phyloP scores from a whole-genome alignment of 2,888 invertebrate species.

The Strigamia crassipes region DNA sequence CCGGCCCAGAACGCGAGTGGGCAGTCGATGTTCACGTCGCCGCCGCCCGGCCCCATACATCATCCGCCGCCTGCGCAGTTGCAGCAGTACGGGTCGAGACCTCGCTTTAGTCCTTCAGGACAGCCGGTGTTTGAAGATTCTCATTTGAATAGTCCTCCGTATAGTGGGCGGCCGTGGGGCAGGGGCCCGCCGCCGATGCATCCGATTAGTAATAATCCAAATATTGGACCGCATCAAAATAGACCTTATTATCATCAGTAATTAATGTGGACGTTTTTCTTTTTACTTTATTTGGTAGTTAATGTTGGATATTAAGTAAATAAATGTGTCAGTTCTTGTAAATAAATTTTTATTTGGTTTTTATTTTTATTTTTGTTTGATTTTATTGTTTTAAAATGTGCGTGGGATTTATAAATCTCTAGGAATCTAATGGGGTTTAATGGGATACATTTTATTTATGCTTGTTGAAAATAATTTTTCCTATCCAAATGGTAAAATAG shows the following conservation, averaged over 20 bases:
- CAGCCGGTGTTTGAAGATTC: constrained; percentile 24
- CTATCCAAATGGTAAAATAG: too few relatives aligned
- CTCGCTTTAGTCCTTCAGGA: constrained; percentile 34
- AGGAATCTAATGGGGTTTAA: too few relatives aligned
- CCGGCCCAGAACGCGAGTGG: neutral
- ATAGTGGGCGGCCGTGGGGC: constrained; percentile 34
- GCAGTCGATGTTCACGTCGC: neutral
- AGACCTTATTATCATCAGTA: constrained; percentile 46
- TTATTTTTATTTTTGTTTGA: neutral
- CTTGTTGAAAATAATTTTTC: too few relatives aligned
- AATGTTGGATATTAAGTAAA: neutral
- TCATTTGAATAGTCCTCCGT: constrained; percentile 32
- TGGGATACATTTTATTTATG: too few relatives aligned
- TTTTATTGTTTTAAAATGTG: too few relatives aligned
- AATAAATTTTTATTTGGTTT: too few relatives aligned
- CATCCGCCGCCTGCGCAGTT: constrained; percentile 43
- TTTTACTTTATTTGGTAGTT: neutral
- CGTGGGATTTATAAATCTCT: too few relatives aligned
- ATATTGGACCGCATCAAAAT: constrained; percentile 37
- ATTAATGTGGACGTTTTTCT: neutral
- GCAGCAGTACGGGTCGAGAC: neutral
- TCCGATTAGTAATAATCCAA: constrained; percentile 37
- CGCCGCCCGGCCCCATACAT: constrained; percentile 13
- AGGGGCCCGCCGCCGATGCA: constrained; percentile 28
- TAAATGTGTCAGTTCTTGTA: neutral